Conservation (phyloP, 2,888 invertebrate genomes). For the Drosophila mimica region DNA sequence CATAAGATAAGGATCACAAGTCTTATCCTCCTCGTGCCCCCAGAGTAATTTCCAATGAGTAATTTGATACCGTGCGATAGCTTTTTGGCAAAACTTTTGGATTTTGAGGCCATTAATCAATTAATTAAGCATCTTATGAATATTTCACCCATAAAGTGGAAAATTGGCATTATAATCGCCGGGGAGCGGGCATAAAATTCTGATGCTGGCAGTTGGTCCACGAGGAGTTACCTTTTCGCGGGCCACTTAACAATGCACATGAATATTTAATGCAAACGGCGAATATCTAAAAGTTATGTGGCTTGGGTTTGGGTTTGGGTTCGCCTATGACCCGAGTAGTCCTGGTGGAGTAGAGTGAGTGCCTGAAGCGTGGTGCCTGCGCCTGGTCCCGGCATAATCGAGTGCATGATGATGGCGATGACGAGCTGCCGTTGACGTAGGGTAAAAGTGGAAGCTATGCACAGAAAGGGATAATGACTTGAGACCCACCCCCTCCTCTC, state of each 20-base stretch:
- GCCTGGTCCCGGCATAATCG: constrained; percentile 58
- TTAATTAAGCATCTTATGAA: constrained; percentile 81
- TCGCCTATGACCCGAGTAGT: constrained; percentile 13
- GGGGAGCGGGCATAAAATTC: constrained; percentile 15
- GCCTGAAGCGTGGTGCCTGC: constrained; percentile 4
- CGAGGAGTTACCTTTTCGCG: constrained; percentile 56
- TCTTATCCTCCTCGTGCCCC: background rate
- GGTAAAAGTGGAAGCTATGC: constrained; percentile 64
- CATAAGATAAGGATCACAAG: constrained; percentile 23
- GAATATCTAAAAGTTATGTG: constrained; percentile 60
- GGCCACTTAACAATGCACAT: constrained; percentile 67
- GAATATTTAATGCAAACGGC: constrained; percentile 72
- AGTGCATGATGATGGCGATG: constrained; percentile 63
- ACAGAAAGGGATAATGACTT: constrained; percentile 72
- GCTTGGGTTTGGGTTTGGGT: constrained; percentile 18
- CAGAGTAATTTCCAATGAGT: constrained; percentile 13
- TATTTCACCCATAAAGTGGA: constrained; percentile 62
- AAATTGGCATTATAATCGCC: constrained; percentile 62
- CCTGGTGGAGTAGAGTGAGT: constrained; percentile 11
- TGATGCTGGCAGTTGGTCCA: constrained; percentile 7
- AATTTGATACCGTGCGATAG: constrained; percentile 65
- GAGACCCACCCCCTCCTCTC: background rate
- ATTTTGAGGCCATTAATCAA: constrained; percentile 79
- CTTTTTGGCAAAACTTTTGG: constrained; percentile 62
- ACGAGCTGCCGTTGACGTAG: constrained; percentile 64